A percentile compares a stretch with the other conserved stretches of the same genome.
Conservation (phyloP, 2,888 invertebrate species). For the Calliphora vomitoria region DNA sequence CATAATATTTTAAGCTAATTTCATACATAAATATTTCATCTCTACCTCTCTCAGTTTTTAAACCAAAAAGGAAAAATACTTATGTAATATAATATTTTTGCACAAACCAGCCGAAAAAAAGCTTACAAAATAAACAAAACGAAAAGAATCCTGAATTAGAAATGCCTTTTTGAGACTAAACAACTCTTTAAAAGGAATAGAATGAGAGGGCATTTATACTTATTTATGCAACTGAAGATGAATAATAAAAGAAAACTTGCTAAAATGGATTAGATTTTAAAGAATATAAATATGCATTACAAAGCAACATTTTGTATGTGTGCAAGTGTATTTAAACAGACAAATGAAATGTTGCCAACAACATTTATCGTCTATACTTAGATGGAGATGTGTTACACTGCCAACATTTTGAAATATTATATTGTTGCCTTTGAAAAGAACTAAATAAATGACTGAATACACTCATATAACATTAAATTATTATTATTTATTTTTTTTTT, state of each 20-base stretch:
- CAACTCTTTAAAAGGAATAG: too few species aligned
- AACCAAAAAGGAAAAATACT: not conserved
- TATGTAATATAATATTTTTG: not conserved
- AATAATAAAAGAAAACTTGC: not conserved
- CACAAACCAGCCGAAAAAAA: not conserved
- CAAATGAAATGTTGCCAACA: conserved; percentile 50
- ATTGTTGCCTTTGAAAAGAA: not conserved
- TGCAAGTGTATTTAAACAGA: conserved; percentile 46
- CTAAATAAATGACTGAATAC: not conserved
- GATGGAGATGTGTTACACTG: not conserved
- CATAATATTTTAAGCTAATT: conserved; percentile 48
- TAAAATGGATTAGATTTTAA: not conserved
- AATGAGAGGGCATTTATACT: not conserved
- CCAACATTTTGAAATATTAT: not conserved
- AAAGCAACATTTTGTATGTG: not conserved
- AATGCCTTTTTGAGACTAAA: not conserved
- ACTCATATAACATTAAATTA: conserved; percentile 29
- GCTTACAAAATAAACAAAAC: too few species aligned
- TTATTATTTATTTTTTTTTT: too few species aligned
- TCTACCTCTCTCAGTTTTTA: not conserved
- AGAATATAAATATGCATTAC: too few species aligned
- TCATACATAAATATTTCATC: not conserved
- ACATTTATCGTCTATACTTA: not conserved
- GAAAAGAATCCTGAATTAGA: not conserved
- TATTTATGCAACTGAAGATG: not conserved